These are phyloP conservation scores for Phylloscopus trochiloides DNA, from an alignment of 2,113 vertebrate genomes.

Conservation along the genomic window DNA sequence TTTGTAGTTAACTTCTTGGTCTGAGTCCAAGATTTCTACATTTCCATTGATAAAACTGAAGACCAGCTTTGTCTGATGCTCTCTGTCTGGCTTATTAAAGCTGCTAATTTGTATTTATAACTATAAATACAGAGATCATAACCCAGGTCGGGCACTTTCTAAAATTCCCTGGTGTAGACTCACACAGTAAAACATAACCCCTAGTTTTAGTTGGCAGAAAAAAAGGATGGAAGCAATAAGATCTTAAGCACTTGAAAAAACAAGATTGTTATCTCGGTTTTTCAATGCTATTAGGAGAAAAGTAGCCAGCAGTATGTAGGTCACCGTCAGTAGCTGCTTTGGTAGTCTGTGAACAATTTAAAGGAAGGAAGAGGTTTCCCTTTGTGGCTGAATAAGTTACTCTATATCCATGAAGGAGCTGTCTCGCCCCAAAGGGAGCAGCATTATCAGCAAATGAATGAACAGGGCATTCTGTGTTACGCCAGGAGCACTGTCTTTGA, in stretches of 20 bases:
- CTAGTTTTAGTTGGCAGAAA: conserved; percentile 39
- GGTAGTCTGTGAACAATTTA: conserved; percentile 48
- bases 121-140: not conserved
- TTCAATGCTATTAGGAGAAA: conserved; percentile 43
- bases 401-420: conserved; percentile 41
- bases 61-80: not conserved
- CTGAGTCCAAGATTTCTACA: not conserved
- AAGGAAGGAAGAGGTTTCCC: conserved; percentile 59
- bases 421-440: conserved; percentile 29
- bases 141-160: not conserved
- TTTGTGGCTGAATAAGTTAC: conserved; percentile 57
- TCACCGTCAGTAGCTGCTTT: conserved; percentile 48
- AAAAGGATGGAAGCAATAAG: conserved; percentile 2
- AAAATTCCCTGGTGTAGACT: not conserved
- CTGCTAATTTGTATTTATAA: conserved; percentile 23
- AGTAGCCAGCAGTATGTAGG: conserved; percentile 66
- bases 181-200: not conserved
- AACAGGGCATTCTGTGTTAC: conserved; percentile 32
- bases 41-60: not conserved
- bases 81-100: not conserved
- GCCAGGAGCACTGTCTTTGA: conserved; percentile 30
- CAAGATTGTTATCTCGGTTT: conserved; percentile 53
- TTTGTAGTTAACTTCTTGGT: not conserved
- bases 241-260: conserved; percentile 34
- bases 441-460: conserved; percentile 51